Evolutionary conservation across 2,113 vertebrate species (phyloP), one percentile per base, ranked within the genome.

Genomic region (Rana temporaria): DNA sequence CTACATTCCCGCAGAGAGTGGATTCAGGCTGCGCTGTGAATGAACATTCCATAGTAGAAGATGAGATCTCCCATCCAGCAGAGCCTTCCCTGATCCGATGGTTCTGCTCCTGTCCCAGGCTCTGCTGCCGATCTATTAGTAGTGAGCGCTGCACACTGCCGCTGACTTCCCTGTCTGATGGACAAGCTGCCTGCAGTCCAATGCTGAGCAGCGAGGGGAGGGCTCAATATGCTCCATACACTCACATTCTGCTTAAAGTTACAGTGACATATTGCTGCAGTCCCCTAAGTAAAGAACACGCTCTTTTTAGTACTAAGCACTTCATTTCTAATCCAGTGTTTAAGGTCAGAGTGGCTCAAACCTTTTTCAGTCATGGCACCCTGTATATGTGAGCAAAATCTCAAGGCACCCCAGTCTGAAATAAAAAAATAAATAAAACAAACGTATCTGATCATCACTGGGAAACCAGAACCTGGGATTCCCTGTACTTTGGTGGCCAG

Each of bases 221-320:
- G 81, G 63, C 63, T 76, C 81, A 64, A 74, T 67, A 72, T 63
- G 68, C 63, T 66, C 34, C 63, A 74, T 67, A 68, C 17, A 66
- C 63, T 83, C 60, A 52, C 79, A 74, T 64, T 56, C 79, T 65
- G 63, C 60, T 83, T 83, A 83, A 83, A 83, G 81, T 68, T 76
- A 68, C 81, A 83, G 70, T 52, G 71, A 76, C 71, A 75, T 75
- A 59, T 66, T 82, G 80, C 30, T 75, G 80, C 63, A 57, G 55
- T 67, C 80, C 71, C 34, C 34, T 38, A 38, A 38, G 34, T 38
- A 3, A 30, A 30, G 26, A 30, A 30, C 26, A 30, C 26, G 26
- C 3, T 30, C 3, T 30, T 30, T 30, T 30, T 30, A 38, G 34
- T 38, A 38, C 34, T 38, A 5, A 38, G 34, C 34, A 6, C 7